phyloP scores from a whole-genome alignment of 1,140 invertebrate genomes.

The Zaprionus davidi region DNA sequence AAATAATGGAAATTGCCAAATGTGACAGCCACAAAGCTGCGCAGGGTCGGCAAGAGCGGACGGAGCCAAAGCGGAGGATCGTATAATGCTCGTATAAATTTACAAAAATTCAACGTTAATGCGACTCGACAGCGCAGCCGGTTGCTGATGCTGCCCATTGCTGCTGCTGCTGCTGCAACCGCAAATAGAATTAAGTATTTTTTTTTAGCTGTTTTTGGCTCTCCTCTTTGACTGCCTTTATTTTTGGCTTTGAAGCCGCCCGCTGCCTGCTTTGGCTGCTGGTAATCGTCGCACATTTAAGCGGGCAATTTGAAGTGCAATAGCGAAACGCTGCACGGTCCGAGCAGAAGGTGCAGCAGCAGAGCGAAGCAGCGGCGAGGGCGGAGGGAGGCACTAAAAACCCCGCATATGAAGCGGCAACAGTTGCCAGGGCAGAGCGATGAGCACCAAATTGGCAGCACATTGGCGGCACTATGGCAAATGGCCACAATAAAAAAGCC shows the following conservation, averaged over 20 bases:
- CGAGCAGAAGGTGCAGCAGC: conserved; percentile 7
- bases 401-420: conserved; percentile 67
- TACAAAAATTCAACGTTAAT: conserved; percentile 75
- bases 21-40: conserved; percentile 78
- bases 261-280: conserved; percentile 49
- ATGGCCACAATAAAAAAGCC: conserved; percentile 82
- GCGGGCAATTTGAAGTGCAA: conserved; percentile 71
- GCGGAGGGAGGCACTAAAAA: conserved; percentile 56
- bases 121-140: conserved; percentile 42
- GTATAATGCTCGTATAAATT: conserved; percentile 80
- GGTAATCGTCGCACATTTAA: conserved; percentile 79
- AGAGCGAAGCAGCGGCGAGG: neutral
- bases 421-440: conserved; percentile 67
- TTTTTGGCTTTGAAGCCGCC: conserved; percentile 48
- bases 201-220: conserved; percentile 13
- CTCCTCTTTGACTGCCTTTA: conserved; percentile 19
- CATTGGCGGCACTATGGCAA: conserved; percentile 78
- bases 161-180: conserved; percentile 53
- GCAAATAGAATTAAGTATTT: conserved; percentile 80
- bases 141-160: conserved; percentile 31
- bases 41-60: conserved; percentile 22
- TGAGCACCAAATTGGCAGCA: conserved; percentile 67
- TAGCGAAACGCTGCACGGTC: conserved; percentile 45
- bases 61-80: conserved; percentile 51
- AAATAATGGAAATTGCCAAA: conserved; percentile 82